Evolutionary conservation across 2,113 vertebrate genomes (phyloP), one percentile per base, ranked within the genome.

Genomic region (Hippocampus zosterae): DNA sequence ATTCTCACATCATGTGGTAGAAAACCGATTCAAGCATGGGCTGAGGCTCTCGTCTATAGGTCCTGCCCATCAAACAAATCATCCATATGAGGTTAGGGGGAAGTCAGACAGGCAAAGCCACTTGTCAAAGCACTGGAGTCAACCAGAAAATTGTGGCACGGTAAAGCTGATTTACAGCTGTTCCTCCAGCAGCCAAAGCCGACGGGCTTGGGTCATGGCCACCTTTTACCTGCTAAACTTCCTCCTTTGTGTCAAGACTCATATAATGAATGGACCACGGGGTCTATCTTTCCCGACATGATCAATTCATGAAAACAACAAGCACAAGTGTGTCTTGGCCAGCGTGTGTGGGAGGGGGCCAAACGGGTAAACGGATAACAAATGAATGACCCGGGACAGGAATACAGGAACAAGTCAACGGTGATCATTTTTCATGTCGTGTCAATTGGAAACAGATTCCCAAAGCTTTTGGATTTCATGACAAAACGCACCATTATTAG

Each of bases 151-250:
- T 69, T 77, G 80, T 40, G 67, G 74, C 72, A 74, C 80, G 74
- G 72, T 87, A 79, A 81, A 83, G 70, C 62, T 79, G 82, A 91
- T 87, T 86, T 80, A 88, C 72, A 78, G 75, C 44, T 42, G 52
- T 69, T 79, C 79, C 77, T 57, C 61, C 60, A 23, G 76, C 25
- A 71, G 72, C 77, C 84, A 86, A 84, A 84, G 71, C 66, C 71
- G 65, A 73, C 52, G 81, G 77, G 62, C 52, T 69, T 9, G 73
- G 84, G 82, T 87, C 84, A 91, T 7, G 85, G 84, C 78, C 78
- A 70, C 62, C 12, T 74, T 73, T 72, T 82, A 81, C 80, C 74
- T 81, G 79, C 59, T 75, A 50, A 25, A 66, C 53, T 57, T 73
- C 76, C 65, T 78, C 77, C 65, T 44, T 78, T 29, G 72, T 74